Evolutionary conservation across 2,113 vertebrate species (phyloP).

Genomic region (Shinisaurus crocodilurus): DNA sequence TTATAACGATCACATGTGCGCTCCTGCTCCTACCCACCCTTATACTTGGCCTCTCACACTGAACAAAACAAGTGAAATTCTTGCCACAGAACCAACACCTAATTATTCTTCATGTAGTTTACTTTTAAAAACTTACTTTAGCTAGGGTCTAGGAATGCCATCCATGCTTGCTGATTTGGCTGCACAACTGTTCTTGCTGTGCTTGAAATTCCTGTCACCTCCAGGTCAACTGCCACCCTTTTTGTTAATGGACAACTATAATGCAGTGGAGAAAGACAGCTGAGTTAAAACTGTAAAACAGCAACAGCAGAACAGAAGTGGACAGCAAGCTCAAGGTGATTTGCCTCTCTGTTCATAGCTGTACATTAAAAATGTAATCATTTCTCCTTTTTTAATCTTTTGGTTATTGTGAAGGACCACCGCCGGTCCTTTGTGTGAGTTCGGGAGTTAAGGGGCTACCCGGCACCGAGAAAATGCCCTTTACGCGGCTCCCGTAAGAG

Average conservation of each 20-base stretch:
- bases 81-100: neutral
- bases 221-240: neutral
- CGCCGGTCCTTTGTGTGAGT: too few species aligned
- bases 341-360: constrained; percentile 35
- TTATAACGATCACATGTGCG: neutral
- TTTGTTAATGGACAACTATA: fast-evolving
- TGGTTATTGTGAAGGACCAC: too few species aligned
- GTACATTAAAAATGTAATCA: constrained; percentile 39
- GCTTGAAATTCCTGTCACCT: neutral
- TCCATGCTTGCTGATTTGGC: too few species aligned
- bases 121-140: neutral
- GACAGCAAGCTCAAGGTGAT: constrained; percentile 24
- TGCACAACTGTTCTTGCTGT: neutral
- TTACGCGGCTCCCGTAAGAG: too few species aligned
- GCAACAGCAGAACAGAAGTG: neutral
- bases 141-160: neutral
- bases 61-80: neutral
- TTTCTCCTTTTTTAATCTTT: constrained; percentile 48
- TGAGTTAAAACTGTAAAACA: neutral
- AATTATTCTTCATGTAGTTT: neutral
- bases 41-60: neutral
- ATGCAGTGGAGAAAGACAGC: neutral
- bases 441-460: too few species aligned
- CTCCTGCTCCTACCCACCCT: neutral
- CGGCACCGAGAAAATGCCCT: too few species aligned